phyloP scores from a whole-genome alignment of 2,113 vertebrate genomes.

The Grallaria varia region DNA sequence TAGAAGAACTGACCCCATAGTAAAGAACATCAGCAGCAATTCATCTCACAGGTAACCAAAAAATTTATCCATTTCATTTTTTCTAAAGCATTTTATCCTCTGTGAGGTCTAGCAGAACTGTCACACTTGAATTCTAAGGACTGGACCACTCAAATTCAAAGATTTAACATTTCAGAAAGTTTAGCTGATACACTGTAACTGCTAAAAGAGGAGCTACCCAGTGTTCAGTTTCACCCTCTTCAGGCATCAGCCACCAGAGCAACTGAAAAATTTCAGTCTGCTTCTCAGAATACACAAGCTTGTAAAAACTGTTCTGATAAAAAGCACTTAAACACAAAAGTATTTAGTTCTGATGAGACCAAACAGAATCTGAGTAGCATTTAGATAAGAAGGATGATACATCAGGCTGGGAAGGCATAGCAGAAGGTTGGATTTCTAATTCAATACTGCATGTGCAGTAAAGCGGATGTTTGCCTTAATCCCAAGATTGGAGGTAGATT shows the following conservation, averaged over 20 bases:
- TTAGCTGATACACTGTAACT: not conserved
- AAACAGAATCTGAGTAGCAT: not conserved
- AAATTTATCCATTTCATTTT: not conserved
- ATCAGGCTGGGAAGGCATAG: not conserved
- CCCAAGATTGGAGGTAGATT: constrained; percentile 4
- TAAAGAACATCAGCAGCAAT: not conserved
- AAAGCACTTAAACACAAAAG: not conserved
- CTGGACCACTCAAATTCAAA: not conserved
- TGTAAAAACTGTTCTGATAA: not conserved
- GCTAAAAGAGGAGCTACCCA: not conserved
- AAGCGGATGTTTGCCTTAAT: constrained; percentile 23
- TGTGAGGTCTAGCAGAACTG: not conserved
- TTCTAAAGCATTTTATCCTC: not conserved
- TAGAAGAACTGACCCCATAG: not conserved
- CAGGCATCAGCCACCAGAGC: not conserved
- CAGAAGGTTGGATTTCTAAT: not conserved
- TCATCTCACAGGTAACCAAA: not conserved
- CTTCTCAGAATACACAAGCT: not conserved
- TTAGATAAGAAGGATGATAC: not conserved
- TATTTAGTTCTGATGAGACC: not conserved
- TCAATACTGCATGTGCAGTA: not conserved
- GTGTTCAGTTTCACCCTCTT: rapidly evolving
- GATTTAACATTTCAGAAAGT: not conserved
- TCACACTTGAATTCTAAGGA: not conserved
- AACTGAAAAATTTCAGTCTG: not conserved